Base-by-base conservation (phyloP, 2,797 vertebrate species). In the Anolis apletophallus region DNA sequence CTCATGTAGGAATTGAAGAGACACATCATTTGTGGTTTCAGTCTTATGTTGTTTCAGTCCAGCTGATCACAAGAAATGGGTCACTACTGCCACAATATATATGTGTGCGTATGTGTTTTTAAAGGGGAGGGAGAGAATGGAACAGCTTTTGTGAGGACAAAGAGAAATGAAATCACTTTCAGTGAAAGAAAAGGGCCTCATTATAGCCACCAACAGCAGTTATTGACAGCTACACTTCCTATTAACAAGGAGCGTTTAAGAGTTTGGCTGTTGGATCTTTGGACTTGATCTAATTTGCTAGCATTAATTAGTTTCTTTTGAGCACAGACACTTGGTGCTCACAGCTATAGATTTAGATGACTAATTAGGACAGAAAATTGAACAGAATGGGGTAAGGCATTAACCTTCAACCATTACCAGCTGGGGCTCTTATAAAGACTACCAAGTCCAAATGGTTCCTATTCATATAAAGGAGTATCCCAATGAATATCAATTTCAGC, bases 111-210 rank as follows among this genome's bases (percentile, higher is more conserved):
- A 90, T 23, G 34, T 1, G 0, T 64, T 93, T 89, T 90, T 89
- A 95, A 36, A 57, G 13, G 94, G 94, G 46, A 6, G 46, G 46
- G 46, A 40, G 40, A 40, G 40, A 95, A 82, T 94, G 93, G 95
- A 96, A 95, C 96, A 96, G 96, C 95, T 96, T 96, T 97, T 96
- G 91, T 87, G 94, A 95, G 96, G 95, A 97, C 95, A 97, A 97
- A 97, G 95, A 96, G 95, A 98, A 97, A 98, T 98, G 95, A 98
- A 98, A 98, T 98, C 97, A 97, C 97, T 98, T 98, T 98, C 97
- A 97, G 55, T 91, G 96, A 96, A 97, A 96, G 97, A 97, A 97
- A 97, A 97, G 95, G 96, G 96, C 95, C 94, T 96, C 96, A 97
- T 98, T 98, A 97, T 97, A 97, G 94, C 95, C 94, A 95, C 95